Evolutionary conservation across 2,888 invertebrate species (phyloP).

Genomic region (Eretmocerus hayati): DNA sequence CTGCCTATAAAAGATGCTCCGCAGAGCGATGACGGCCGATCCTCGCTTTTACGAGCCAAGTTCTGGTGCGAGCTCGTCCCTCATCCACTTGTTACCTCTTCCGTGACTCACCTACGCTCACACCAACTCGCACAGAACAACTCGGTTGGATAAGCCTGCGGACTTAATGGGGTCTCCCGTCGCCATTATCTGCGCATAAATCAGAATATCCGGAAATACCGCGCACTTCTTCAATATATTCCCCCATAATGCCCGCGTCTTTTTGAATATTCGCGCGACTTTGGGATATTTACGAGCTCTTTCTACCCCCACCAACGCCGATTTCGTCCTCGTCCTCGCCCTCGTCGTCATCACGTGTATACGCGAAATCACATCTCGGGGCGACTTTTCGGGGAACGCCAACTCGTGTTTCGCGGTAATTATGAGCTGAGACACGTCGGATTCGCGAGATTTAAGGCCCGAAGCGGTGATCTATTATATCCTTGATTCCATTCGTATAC

Average conservation of each 20-base stretch:
- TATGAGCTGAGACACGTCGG: no score
- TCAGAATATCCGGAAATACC: conserved; percentile 24
- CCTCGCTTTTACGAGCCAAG: conserved; percentile 13
- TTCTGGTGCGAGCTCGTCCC: neutral
- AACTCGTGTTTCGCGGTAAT: neutral
- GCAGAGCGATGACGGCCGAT: conserved; percentile 11
- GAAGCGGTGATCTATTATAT: no score
- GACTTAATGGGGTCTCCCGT: conserved; percentile 6
- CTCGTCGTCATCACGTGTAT: neutral
- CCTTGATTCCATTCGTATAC: no score
- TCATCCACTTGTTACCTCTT: conserved; percentile 8
- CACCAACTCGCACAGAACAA: no score
- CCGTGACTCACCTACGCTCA: no score
- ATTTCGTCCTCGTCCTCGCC: neutral
- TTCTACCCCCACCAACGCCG: neutral
- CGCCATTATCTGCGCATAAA: conserved; percentile 18
- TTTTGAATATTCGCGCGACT: no score
- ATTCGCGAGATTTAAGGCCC: no score
- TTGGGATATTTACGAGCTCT: neutral
- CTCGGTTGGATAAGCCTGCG: conserved; percentile 7
- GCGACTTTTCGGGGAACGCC: neutral
- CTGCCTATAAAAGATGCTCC: conserved; percentile 5
- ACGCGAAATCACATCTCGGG: neutral
- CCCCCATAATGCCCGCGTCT: no score
- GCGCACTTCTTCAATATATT: conserved; percentile 12